Base-by-base conservation (phyloP, 2,113 vertebrate species). In the Eurypyga helias region DNA sequence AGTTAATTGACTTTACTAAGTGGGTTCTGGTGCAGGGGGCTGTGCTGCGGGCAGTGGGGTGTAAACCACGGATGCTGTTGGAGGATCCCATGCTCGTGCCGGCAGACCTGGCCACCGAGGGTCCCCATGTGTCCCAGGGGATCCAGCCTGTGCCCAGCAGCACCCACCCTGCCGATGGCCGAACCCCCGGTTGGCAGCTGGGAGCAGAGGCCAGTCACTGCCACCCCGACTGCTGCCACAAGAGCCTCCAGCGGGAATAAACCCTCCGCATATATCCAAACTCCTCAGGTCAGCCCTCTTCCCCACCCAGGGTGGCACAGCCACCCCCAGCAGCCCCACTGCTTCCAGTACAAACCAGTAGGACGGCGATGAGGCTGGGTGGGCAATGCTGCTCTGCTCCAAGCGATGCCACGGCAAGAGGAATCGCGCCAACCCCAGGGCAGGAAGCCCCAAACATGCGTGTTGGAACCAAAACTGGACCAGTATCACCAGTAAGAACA, bases 351-450 rank as follows among this genome's bases (percentile, higher is more conserved):
- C 51, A 82, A 64, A 90, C 87, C 79, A 90, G 66, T 31, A 52
- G 52, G 84, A 31, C 0, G 2, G 69, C 10, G 77, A 48, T 18
- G 62, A 29, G 58, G 64, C 38, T 19, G 58, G 17, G 4, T 33
- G 43, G 31, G 86, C 17, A 73, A 49, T 2, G 1, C 51, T 10
- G 25, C 46, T 19, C 65, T 57, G 69, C 60, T 84, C 87, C 51
- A 45, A 34, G 58, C 0, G 0, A 13, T 7, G 23, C 45, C 58
- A 51, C 0, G 0, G 54, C 10, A 62, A 41, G 36, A 67, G 45
- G 25, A 20, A 58, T 17, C 0, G 0, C 45, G 19, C 33, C 0
- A 2, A 66, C 9, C 4, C 29, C 3, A 0, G 67, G 20, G 13
- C 31, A 49, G 49, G 51, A 36, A 85, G 43, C 51, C 70, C 48